Evolutionary conservation across 1,140 invertebrate species (phyloP).

Genomic region (Andrena cerasifolii): DNA sequence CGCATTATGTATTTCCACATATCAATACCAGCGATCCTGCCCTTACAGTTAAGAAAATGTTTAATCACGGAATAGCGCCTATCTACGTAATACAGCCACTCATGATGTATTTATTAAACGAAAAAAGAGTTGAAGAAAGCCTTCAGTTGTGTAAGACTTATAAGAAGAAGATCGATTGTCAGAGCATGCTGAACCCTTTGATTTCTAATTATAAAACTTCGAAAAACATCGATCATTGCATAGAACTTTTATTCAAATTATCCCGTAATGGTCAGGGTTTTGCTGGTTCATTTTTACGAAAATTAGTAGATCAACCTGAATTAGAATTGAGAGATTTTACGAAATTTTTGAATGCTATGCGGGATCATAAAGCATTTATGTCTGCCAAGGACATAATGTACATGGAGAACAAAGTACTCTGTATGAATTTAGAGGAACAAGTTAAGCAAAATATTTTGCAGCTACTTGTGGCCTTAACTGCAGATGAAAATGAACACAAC

Average conservation of each 20-base stretch:
- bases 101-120: slow-evolving; percentile 79
- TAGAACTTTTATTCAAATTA: slow-evolving; percentile 65
- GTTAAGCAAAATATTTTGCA: background rate
- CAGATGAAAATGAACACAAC: background rate
- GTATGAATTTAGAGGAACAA: background rate
- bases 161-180: slow-evolving; percentile 76
- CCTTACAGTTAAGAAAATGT: slow-evolving; percentile 81
- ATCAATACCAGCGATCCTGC: slow-evolving; percentile 81
- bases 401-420: background rate
- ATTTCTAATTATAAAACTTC: slow-evolving; percentile 54
- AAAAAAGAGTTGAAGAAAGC: slow-evolving; percentile 78
- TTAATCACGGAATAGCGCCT: slow-evolving; percentile 75
- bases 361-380: slow-evolving; percentile 5
- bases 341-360: slow-evolving; percentile 39
- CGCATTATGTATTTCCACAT: slow-evolving; percentile 81
- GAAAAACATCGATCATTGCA: slow-evolving; percentile 60
- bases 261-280: slow-evolving; percentile 21
- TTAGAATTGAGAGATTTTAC: background rate
- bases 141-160: slow-evolving; percentile 80
- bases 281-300: slow-evolving; percentile 29
- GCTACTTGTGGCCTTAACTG: background rate
- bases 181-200: slow-evolving; percentile 71
- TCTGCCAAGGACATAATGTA: background rate
- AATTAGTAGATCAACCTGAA: background rate
- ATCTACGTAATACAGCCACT: slow-evolving; percentile 79